These are phyloP conservation scores for Nanorana parkeri DNA, from an alignment of 2,113 vertebrate species.

Conservation along the genomic window DNA sequence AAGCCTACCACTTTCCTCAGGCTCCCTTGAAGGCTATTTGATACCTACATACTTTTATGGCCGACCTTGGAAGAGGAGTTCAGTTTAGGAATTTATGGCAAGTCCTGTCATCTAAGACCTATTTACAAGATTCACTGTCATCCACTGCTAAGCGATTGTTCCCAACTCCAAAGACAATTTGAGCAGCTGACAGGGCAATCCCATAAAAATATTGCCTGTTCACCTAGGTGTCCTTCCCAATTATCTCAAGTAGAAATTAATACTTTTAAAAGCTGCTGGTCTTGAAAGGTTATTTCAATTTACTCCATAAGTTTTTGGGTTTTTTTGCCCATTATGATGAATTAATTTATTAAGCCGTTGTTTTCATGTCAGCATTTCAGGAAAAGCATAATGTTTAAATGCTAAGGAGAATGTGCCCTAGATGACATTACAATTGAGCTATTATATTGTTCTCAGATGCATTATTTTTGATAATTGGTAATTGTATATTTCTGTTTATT, in stretches of 20 bases:
- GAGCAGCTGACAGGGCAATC: constrained; percentile 83
- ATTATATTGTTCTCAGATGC: constrained; percentile 69
- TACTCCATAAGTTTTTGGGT: constrained; percentile 79
- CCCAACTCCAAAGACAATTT: constrained; percentile 85
- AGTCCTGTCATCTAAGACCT: constrained; percentile 81
- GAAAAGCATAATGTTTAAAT: constrained; percentile 74
- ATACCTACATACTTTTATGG: constrained; percentile 74
- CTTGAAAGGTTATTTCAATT: constrained; percentile 88
- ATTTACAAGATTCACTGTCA: constrained; percentile 92
- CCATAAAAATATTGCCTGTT: constrained; percentile 84
- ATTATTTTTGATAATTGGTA: constrained; percentile 76
- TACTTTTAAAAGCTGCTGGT: constrained; percentile 89
- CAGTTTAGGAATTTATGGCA: constrained; percentile 84
- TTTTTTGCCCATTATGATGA: constrained; percentile 80
- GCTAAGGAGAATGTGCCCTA: constrained; percentile 75
- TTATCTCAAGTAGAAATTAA: constrained; percentile 91
- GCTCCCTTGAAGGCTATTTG: constrained; percentile 66
- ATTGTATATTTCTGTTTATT: constrained; percentile 74
- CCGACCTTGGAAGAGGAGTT: constrained; percentile 83
- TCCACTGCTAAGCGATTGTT: constrained; percentile 81
- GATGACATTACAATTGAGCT: constrained; percentile 73
- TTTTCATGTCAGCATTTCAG: constrained; percentile 81
- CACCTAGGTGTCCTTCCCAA: constrained; percentile 85
- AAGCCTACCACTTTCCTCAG: constrained; percentile 60
- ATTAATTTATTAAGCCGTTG: constrained; percentile 79